phyloP scores from a whole-genome alignment of 2,797 vertebrate genomes.

The Amphiprion clarkii region DNA sequence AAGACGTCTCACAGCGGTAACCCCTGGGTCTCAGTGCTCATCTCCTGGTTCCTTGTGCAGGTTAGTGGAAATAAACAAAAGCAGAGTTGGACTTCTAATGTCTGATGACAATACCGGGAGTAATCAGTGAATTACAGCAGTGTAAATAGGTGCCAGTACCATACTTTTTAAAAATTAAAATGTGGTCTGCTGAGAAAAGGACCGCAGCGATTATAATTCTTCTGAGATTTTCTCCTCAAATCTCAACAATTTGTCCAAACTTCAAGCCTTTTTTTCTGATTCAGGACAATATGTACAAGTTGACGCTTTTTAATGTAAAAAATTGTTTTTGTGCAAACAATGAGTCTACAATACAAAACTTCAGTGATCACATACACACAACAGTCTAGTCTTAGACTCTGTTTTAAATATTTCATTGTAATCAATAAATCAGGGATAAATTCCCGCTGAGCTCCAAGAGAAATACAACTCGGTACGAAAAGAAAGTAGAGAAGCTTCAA shows the following conservation, averaged over 20 bases:
- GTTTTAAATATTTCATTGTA: conserved; percentile 21
- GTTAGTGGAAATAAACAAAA: conserved; percentile 71
- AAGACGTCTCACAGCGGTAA: conserved; percentile 89
- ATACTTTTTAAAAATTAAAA: not conserved
- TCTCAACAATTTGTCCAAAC: not conserved
- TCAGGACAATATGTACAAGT: not conserved
- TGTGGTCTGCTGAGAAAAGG: not conserved
- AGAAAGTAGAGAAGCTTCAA: conserved; percentile 21
- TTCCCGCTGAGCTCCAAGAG: not conserved
- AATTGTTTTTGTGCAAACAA: not conserved
- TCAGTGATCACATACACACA: not conserved
- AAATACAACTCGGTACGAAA: not conserved
- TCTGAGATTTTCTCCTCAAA: not conserved
- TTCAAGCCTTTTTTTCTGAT: not conserved
- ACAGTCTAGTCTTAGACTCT: not conserved
- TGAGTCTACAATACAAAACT: not conserved
- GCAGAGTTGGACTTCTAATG: not conserved
- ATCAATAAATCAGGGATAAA: conserved; percentile 15
- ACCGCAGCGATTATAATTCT: not conserved
- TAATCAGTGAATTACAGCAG: not conserved
- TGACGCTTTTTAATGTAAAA: not conserved
- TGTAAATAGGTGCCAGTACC: too few relatives aligned
- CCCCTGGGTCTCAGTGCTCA: conserved; percentile 90
- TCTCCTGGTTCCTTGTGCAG: conserved; percentile 94
- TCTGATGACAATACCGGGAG: not conserved